phyloP scores from a whole-genome alignment of 2,888 invertebrate species.

The Lottia gigantea region DNA sequence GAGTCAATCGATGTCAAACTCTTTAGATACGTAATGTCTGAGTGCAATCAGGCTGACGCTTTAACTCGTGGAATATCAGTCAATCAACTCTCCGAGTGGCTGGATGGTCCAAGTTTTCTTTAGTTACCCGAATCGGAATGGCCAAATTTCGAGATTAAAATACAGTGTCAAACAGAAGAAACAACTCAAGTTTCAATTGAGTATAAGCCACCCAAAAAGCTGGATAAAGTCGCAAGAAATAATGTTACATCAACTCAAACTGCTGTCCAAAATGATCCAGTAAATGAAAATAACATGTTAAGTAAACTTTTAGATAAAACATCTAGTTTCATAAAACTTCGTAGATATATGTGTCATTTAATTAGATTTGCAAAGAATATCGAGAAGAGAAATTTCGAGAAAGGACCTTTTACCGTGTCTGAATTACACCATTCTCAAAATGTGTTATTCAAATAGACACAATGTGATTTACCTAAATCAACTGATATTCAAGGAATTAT shows the following conservation, averaged over 20 bases:
- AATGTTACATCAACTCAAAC: too few relatives aligned
- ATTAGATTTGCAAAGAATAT: not conserved
- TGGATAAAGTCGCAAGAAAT: too few relatives aligned
- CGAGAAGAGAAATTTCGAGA: not conserved
- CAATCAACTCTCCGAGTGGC: not conserved
- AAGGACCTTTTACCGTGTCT: conserved; percentile 2
- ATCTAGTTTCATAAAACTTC: not conserved
- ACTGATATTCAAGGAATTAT: too few relatives aligned
- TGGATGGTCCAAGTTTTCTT: not conserved
- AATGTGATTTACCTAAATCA: not conserved
- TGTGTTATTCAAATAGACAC: conserved; percentile 5
- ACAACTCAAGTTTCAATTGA: too few relatives aligned
- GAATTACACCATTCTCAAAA: conserved; percentile 1
- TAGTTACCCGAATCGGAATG: not conserved
- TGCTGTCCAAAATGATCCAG: too few relatives aligned
- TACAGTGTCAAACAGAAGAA: too few relatives aligned
- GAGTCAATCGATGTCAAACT: not conserved
- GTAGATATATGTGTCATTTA: not conserved
- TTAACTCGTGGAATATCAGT: not conserved
- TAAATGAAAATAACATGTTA: too few relatives aligned
- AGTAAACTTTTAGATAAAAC: not conserved
- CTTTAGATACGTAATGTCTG: not conserved
- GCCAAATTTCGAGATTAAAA: not conserved
- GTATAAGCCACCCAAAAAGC: too few relatives aligned
- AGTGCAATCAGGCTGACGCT: not conserved